Conservation (phyloP, 2,888 invertebrate genomes). For the Pyrrhosoma nymphula region DNA sequence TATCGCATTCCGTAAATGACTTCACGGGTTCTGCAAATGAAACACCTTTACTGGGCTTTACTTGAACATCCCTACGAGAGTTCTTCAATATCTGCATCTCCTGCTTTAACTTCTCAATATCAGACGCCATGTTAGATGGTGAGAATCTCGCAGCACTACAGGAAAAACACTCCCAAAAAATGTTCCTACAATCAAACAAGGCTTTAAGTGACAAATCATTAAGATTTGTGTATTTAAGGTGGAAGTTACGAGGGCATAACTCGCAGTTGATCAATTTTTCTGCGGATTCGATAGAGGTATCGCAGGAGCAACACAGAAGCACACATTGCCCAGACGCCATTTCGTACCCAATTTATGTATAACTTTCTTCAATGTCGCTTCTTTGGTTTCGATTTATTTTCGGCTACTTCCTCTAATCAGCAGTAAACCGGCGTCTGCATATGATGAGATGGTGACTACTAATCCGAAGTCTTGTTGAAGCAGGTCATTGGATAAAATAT, state of each 20-base stretch:
- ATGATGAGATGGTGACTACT: neutral
- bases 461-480: too few relatives aligned
- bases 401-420: neutral
- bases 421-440: neutral
- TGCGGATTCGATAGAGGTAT: neutral
- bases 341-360: neutral
- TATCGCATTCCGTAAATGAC: neutral
- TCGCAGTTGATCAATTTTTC: neutral
- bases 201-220: neutral
- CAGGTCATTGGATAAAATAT: neutral
- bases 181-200: neutral
- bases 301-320: neutral
- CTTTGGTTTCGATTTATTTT: neutral
- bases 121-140: neutral
- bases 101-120: neutral
- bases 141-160: neutral
- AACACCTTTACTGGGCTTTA: neutral
- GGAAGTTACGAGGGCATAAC: neutral
- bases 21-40: neutral
- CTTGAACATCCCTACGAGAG: neutral
- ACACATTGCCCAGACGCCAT: neutral
- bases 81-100: neutral
- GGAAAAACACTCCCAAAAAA: neutral
- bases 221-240: neutral
- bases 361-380: neutral